These are phyloP conservation scores for Trisateles emortualis DNA, from an alignment of 2,888 invertebrate genomes.

Conservation along the genomic window DNA sequence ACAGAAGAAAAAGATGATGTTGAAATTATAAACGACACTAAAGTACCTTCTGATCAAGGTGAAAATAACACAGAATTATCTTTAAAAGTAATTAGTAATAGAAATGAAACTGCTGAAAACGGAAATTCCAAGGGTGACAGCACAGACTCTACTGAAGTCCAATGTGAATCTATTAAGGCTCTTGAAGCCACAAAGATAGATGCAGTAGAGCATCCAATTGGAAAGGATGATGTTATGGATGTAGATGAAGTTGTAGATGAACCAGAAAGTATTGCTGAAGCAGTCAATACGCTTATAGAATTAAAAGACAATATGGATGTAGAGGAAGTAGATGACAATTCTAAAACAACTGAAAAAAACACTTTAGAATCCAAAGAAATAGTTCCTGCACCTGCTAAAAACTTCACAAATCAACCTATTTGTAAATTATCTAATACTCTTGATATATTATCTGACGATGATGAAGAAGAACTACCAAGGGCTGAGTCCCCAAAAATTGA, in stretches of 20 bases:
- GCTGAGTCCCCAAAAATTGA: conserved; percentile 20
- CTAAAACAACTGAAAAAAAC: conserved; percentile 6
- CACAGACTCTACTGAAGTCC: background rate
- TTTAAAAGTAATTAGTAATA: background rate
- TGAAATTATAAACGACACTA: background rate
- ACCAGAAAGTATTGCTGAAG: background rate
- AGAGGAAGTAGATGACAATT: conserved; percentile 27
- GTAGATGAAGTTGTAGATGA: conserved; percentile 1
- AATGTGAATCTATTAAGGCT: background rate
- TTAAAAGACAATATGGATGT: conserved; percentile 33
- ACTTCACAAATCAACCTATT: conserved; percentile 39
- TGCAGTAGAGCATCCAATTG: background rate
- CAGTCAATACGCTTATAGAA: conserved; percentile 19
- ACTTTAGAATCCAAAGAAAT: conserved; percentile 11
- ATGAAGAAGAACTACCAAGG: conserved; percentile 66
- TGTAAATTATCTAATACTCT: conserved; percentile 73
- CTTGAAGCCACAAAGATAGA: background rate
- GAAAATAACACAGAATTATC: background rate
- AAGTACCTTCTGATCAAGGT: background rate
- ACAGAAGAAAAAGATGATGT: background rate
- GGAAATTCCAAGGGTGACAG: background rate
- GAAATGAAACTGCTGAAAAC: background rate
- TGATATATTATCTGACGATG: conserved; percentile 79
- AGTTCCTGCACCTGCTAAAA: conserved; percentile 8
- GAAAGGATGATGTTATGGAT: conserved; percentile 9